Evolutionary conservation across 2,888 invertebrate species (phyloP).

Genomic region (Meloe dianella): DNA sequence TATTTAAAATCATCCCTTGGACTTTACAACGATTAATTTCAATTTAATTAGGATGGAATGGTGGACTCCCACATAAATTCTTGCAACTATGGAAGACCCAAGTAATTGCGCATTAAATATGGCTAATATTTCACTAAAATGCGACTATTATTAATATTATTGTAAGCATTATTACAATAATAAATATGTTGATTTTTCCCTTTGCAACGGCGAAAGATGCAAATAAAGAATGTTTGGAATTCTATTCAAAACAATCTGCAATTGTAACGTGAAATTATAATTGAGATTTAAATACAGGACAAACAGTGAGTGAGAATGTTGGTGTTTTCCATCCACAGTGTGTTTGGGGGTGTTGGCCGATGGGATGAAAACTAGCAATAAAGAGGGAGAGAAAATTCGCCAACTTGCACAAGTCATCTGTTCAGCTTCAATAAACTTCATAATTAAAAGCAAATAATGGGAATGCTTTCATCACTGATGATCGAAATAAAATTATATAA

Average conservation of each 20-base stretch:
- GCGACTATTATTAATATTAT: constrained; percentile 3
- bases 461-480: background rate
- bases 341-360: too few species aligned
- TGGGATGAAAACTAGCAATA: too few species aligned
- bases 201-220: background rate
- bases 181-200: background rate
- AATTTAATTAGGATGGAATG: constrained; percentile 17
- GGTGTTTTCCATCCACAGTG: background rate
- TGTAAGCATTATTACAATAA: background rate
- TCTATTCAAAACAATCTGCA: constrained; percentile 22
- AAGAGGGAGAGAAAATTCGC: background rate
- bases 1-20: constrained; percentile 4
- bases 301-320: background rate
- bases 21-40: constrained; percentile 17
- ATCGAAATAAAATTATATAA: background rate
- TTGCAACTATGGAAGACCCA: background rate
- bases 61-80: constrained; percentile 8
- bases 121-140: constrained; percentile 1
- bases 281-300: constrained; percentile 39
- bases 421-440: constrained; percentile 33
- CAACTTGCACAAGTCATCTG: constrained; percentile 29
- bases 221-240: constrained; percentile 1
- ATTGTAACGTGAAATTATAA: constrained; percentile 42
- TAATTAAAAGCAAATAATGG: constrained; percentile 41
- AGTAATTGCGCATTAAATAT: constrained; percentile 16